Evolutionary conservation across 2,888 invertebrate genomes (phyloP), one percentile per base, ranked within the genome.

Genomic region (Leptodirus hochenwartii): DNA sequence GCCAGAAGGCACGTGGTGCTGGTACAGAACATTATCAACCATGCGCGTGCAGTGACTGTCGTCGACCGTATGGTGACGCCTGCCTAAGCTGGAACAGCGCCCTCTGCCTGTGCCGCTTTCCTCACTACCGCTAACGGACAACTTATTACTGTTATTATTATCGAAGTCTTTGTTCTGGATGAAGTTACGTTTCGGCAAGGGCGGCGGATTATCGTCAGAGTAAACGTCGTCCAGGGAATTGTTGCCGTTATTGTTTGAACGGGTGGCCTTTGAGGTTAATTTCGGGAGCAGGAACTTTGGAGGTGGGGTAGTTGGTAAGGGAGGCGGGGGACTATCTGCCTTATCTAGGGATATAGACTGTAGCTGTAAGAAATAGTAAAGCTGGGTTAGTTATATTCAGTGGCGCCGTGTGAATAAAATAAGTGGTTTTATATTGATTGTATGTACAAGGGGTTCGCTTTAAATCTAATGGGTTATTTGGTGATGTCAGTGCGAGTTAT

Each of bases 121-220:
- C 24, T 37, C 33, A n/a, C n/a, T n/a, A 29, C 47, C 47, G 37
- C 49, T 48, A 27, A 40, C 35, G 37, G 46, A 42, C n/a, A n/a
- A n/a, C n/a, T 43, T 37, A 23, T 38, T 33, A 30, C 26, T 32
- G 9, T 32, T 25, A 30, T 37, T 37, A 30, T 37, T 37, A 32
- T 31, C 32, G 17, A 30, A 15, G 27, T 31, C 35, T 13, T 24
- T 17, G 30, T 26, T 23, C 13, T 27, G 6, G 27, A 20, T 23
- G 35, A 32, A 35, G 30, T 32, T 63, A 34, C 64, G 51, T 47
- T 64, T 63, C 20, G 65, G 65, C 36, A 64, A 46, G 17, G 65
- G 65, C 14, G 65, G 65, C 35, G 64, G 64, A 33, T 44, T 43
- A 29, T 17, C 26, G 29, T 17, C 31, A 20, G 27, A 25, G 15